phyloP scores from a whole-genome alignment of 1,140 invertebrate species.

The Spodoptera frugiperda region DNA sequence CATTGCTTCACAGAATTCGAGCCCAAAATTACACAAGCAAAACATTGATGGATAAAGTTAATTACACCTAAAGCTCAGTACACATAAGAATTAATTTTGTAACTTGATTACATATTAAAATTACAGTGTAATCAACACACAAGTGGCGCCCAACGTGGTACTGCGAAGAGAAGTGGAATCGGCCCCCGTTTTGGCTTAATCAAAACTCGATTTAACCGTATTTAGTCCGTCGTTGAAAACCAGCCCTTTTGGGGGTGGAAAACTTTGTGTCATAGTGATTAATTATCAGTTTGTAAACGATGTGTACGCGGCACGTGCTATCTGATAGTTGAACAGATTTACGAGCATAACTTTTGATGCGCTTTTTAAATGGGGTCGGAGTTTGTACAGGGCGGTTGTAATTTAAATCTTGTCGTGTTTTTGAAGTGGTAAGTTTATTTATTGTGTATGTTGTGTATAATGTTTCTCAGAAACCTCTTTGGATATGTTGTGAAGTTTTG shows the following conservation, averaged over 20 bases:
- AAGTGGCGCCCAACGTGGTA: slow-evolving; percentile 51
- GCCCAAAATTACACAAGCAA: slow-evolving; percentile 12
- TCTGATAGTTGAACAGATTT: slow-evolving; percentile 35
- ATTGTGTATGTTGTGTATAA: background rate
- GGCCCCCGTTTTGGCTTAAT: slow-evolving; percentile 57
- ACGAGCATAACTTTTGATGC: slow-evolving; percentile 36
- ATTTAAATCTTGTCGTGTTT: background rate
- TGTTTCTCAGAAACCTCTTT: too few relatives aligned
- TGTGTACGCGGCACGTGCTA: slow-evolving; percentile 12
- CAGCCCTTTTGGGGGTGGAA: slow-evolving; percentile 53
- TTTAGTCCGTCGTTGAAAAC: slow-evolving; percentile 60
- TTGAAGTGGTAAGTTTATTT: background rate
- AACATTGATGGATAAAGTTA: slow-evolving; percentile 40
- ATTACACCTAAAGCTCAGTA: slow-evolving; percentile 27
- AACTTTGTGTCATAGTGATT: slow-evolving; percentile 67
- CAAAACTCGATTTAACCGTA: slow-evolving; percentile 62
- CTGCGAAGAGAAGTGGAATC: slow-evolving; percentile 46
- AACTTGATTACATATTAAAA: slow-evolving; percentile 53
- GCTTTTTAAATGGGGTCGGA: slow-evolving; percentile 28
- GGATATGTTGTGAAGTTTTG: too few relatives aligned
- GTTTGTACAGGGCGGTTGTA: background rate
- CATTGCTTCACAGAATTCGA: background rate
- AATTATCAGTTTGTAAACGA: slow-evolving; percentile 56
- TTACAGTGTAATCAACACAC: slow-evolving; percentile 46
- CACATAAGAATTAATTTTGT: slow-evolving; percentile 37